Evolutionary conservation across 2,888 invertebrate species (phyloP), one percentile per base, ranked within the genome.

Genomic region (Drosophila diplacantha): DNA sequence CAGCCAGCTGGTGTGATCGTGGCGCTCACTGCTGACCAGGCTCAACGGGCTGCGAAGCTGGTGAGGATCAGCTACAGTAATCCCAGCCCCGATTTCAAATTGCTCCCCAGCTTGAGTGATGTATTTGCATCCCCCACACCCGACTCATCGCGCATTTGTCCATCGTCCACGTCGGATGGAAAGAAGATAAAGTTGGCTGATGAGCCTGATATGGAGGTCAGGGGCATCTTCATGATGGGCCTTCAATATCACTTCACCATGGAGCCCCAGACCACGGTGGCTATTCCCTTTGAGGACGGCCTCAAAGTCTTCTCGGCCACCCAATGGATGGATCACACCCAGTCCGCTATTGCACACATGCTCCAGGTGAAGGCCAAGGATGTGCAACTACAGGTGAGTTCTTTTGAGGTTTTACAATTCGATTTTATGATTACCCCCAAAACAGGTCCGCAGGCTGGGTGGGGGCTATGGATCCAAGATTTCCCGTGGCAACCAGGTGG

Each of bases 381-480:
- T 46, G 90, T 96, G 12, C 92, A 93, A 67, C 88, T 96, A 0
- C 87, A 89, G 38, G 93, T 95, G 0, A 32, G 24, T 4, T 0
- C 0, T 5, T n/a, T 22, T 6, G 0, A 9, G 9, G 18, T 3
- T 1, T 11, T 5, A 5, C 0, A 7, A 14, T 3, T 5, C 3
- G 7, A n/a, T 14, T 8, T 24, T 3, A 26, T 7, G 1, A 9
- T 24, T 3, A 12, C 11, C 2, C 2, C 7, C 3, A 5, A 2
- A 4, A n/a, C 26, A 58, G 60, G 60, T 61, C 1, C 90, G 92
- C 3, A 91, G 96, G 32, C 71, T 96, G 3, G 96, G 96, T 5
- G 96, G 96, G 8, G 94, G 89, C 0, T 97, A 93, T 84, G 96
- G 96, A 0, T 90, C 90, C 0, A 97, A 96, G 60, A 91, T 95